Evolutionary conservation across 2,797 vertebrate species (phyloP).

Genomic region (Parauchenoglanis punctatus): DNA sequence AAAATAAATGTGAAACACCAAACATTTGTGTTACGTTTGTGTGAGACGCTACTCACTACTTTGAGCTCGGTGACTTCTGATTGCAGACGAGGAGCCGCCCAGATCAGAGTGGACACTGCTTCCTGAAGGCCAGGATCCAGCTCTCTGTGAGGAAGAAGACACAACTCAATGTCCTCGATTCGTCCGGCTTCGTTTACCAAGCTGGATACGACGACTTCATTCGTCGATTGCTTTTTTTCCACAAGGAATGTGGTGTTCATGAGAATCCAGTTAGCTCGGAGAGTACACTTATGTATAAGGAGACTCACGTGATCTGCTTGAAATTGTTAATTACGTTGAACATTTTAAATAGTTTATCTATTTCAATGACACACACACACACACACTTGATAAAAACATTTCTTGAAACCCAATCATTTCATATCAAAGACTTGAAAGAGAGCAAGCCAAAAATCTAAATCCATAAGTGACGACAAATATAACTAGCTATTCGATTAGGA

Average conservation of each 20-base stretch:
- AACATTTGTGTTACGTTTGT: background rate
- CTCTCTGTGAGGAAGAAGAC: constrained; percentile 75
- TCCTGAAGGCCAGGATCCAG: constrained; percentile 93
- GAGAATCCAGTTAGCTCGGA: background rate
- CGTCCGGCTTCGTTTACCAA: background rate
- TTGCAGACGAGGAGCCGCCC: constrained; percentile 95
- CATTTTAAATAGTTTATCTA: background rate
- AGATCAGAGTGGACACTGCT: constrained; percentile 94
- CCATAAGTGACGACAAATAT: background rate
- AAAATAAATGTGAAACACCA: background rate
- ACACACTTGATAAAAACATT: background rate
- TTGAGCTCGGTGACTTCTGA: constrained; percentile 91
- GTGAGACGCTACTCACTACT: constrained; percentile 81
- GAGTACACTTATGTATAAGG: background rate
- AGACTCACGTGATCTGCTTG: background rate
- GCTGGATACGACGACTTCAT: background rate
- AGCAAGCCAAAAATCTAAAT: background rate
- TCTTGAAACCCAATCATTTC: background rate
- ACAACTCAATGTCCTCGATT: background rate
- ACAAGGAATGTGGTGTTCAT: background rate
- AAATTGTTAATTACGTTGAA: background rate
- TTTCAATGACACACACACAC: background rate
- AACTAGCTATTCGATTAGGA: background rate
- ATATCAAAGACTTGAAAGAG: background rate
- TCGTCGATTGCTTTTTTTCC: background rate